A percentile compares a stretch with the other conserved stretches of the same genome.
phyloP scores from a whole-genome alignment of 2,113 vertebrate genomes.

The Gadus macrocephalus region DNA sequence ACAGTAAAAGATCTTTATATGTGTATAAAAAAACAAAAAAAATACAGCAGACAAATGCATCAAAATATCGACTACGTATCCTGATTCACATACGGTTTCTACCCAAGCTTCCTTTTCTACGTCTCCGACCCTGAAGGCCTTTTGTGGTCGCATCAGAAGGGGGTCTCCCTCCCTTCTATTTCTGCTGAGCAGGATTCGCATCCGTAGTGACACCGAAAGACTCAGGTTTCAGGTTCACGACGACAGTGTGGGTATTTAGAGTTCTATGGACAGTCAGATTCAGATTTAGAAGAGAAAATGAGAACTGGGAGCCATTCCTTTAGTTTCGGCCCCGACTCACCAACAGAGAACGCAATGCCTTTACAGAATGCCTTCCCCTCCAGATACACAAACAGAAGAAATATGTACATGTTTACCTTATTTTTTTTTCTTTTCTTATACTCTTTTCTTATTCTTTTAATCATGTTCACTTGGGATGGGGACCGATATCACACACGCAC shows the following conservation, averaged over 20 bases:
- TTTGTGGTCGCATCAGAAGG: slow-evolving; percentile 75
- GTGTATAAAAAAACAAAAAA: slow-evolving; percentile 78
- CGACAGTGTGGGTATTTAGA: slow-evolving; percentile 55
- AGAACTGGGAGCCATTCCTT: slow-evolving; percentile 64
- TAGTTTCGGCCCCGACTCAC: slow-evolving; percentile 71
- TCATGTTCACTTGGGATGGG: slow-evolving; percentile 88
- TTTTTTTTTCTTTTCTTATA: slow-evolving; percentile 19
- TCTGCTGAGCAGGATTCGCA: slow-evolving; percentile 36
- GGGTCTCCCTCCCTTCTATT: slow-evolving; percentile 67
- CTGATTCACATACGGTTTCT: slow-evolving; percentile 90
- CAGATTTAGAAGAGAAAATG: slow-evolving; percentile 49
- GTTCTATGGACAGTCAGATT: slow-evolving; percentile 48
- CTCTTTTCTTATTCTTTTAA: slow-evolving; percentile 47
- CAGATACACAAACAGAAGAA: slow-evolving; percentile 76
- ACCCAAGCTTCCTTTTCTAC: slow-evolving; percentile 85
- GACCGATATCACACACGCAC: slow-evolving; percentile 89
- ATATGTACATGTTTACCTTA: slow-evolving; percentile 86
- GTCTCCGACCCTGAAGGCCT: slow-evolving; percentile 58
- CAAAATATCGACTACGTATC: slow-evolving; percentile 91
- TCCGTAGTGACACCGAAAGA: slow-evolving; percentile 55
- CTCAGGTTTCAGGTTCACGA: slow-evolving; percentile 38
- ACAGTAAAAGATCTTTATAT: slow-evolving; percentile 96
- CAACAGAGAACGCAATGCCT: slow-evolving; percentile 68
- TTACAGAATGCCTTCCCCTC: slow-evolving; percentile 75
- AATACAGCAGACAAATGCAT: slow-evolving; percentile 99